These are phyloP conservation scores for Bombus confusus DNA, from an alignment of 1,140 invertebrate species.

Conservation along the genomic window DNA sequence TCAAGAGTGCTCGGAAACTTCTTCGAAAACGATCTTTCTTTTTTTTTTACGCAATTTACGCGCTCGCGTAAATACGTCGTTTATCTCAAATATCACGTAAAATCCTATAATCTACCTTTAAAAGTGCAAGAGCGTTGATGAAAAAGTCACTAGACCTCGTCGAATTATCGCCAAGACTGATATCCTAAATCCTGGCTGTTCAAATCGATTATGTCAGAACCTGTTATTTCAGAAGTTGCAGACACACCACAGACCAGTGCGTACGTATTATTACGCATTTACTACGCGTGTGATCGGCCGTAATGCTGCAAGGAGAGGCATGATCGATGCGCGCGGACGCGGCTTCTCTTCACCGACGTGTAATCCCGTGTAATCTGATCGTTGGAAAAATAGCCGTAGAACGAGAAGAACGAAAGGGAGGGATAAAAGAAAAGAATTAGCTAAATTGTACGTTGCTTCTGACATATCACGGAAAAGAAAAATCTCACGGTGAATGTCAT, in stretches of 20 bases:
- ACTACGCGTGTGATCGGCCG: background rate
- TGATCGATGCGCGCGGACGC: background rate
- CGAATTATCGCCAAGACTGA: background rate
- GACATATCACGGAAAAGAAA: constrained; percentile 1
- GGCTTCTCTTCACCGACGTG: background rate
- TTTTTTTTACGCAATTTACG: background rate
- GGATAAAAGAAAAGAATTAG: background rate
- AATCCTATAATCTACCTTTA: background rate
- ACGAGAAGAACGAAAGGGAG: background rate
- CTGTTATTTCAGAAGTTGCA: constrained; percentile 3
- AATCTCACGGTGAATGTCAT: constrained; percentile 15
- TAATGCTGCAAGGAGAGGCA: background rate
- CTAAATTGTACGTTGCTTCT: constrained; percentile 2
- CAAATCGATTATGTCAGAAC: constrained; percentile 3
- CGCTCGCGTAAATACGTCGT: background rate
- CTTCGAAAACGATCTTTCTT: too few relatives aligned
- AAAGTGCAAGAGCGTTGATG: background rate
- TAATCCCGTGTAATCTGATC: background rate
- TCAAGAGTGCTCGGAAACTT: background rate
- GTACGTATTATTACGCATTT: background rate
- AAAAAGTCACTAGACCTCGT: background rate
- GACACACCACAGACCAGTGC: too few relatives aligned
- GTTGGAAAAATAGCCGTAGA: constrained; percentile 6
- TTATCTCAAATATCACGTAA: background rate
- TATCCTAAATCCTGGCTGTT: background rate